Conservation (phyloP, 2,797 vertebrate species). For the Leptoclinus maculatus region DNA sequence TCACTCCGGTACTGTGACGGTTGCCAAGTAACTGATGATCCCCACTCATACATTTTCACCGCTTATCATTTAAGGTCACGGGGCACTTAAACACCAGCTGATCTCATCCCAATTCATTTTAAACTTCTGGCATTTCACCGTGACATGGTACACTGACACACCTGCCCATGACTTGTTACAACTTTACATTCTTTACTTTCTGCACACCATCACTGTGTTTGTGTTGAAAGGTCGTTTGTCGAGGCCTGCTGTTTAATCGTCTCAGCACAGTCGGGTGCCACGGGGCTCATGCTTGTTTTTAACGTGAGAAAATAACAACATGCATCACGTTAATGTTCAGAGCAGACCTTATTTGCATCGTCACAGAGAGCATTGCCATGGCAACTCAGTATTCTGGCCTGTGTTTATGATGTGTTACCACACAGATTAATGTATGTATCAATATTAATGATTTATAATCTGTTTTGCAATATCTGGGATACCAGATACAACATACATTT, state of each 20-base stretch:
- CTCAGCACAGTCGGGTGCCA: neutral
- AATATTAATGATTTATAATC: slow-evolving; percentile 8
- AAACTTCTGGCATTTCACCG: slow-evolving; percentile 32
- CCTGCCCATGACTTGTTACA: neutral
- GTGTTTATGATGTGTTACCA: slow-evolving; percentile 2
- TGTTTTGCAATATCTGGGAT: neutral
- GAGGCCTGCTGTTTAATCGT: slow-evolving; percentile 1
- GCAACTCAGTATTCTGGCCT: neutral
- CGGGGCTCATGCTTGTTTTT: neutral
- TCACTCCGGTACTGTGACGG: slow-evolving; percentile 10
- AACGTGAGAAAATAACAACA: slow-evolving; percentile 28
- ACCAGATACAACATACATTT: neutral
- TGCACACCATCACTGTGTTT: neutral
- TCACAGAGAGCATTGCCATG: slow-evolving; percentile 8
- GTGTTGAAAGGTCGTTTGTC: neutral
- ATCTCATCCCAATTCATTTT: slow-evolving; percentile 41
- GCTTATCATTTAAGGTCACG: slow-evolving; percentile 2
- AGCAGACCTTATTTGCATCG: slow-evolving; percentile 10
- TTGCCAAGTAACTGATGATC: slow-evolving; percentile 54
- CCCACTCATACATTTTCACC: slow-evolving; percentile 17
- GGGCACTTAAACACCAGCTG: neutral
- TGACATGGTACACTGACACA: neutral
- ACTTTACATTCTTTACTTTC: slow-evolving; percentile 5
- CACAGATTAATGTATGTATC: neutral
- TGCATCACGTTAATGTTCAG: slow-evolving; percentile 22